These are phyloP conservation scores for Julus scandinavius DNA, from an alignment of 2,888 invertebrate species.

Conservation along the genomic window DNA sequence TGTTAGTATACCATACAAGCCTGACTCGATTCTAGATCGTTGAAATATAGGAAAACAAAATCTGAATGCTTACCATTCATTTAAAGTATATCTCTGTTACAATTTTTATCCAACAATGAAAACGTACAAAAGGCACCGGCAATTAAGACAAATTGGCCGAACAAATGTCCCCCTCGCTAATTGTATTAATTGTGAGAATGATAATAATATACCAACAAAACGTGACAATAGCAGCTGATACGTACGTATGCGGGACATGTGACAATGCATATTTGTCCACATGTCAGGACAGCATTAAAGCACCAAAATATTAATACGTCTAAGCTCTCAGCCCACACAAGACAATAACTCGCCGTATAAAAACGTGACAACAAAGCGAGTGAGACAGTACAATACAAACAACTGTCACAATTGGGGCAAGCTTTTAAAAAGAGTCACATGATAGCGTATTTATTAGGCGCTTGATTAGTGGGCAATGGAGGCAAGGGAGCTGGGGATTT, in stretches of 20 bases:
- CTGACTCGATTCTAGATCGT: neutral
- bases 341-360: neutral
- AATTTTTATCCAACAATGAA: neutral
- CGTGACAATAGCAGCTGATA: neutral
- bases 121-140: neutral
- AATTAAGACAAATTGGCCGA: slow-evolving; percentile 16
- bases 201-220: slow-evolving; percentile 10
- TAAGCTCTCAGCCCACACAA: neutral
- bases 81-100: neutral
- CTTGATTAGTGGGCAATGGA: slow-evolving; percentile 16
- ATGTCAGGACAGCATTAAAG: neutral
- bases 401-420: slow-evolving; percentile 39
- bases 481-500: slow-evolving; percentile 27
- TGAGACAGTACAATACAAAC: slow-evolving; percentile 23
- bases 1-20: no score
- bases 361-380: slow-evolving; percentile 20
- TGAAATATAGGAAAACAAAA: neutral
- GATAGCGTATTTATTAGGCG: slow-evolving; percentile 30
- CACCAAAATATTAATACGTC: neutral
- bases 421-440: slow-evolving; percentile 40
- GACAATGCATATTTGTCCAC: slow-evolving; percentile 33
- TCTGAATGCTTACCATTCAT: slow-evolving; percentile 32
- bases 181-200: neutral
- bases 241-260: neutral
- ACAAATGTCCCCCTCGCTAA: neutral